Evolutionary conservation across 2,888 invertebrate genomes (phyloP).

Genomic region (Calameuta filiformis): DNA sequence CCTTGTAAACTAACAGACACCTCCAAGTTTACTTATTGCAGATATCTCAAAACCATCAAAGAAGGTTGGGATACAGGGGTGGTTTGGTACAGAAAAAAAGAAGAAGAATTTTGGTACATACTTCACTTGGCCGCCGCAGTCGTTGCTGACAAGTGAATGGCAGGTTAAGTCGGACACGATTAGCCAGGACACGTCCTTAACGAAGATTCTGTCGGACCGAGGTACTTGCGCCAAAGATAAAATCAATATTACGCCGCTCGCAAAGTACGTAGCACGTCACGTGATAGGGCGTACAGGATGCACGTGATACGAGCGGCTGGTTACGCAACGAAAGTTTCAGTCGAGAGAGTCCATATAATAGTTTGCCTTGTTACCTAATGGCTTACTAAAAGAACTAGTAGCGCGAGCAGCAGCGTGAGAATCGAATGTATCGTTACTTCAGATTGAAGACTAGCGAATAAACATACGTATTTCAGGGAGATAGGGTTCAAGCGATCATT

Average conservation of each 20-base stretch:
- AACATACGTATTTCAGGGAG: not conserved
- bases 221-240: conserved; percentile 38
- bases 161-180: not conserved
- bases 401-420: not conserved
- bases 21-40: not conserved
- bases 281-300: conserved; percentile 40
- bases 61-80: not conserved
- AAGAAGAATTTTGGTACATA: not conserved
- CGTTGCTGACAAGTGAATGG: not conserved
- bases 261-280: conserved; percentile 37
- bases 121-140: not conserved
- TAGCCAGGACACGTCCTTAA: not conserved
- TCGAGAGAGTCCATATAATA: not conserved
- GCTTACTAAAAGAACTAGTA: not conserved
- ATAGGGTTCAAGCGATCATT: not conserved
- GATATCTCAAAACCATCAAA: not conserved
- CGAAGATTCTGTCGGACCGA: conserved; percentile 3
- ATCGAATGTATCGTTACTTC: not conserved
- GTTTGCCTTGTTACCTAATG: not conserved
- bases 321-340: not conserved
- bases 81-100: not conserved
- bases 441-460: not conserved
- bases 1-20: not conserved
- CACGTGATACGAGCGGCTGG: conserved; percentile 33
- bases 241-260: conserved; percentile 41